Base-by-base conservation (phyloP, 2,797 vertebrate genomes). In the Hydrolagus colliei region DNA sequence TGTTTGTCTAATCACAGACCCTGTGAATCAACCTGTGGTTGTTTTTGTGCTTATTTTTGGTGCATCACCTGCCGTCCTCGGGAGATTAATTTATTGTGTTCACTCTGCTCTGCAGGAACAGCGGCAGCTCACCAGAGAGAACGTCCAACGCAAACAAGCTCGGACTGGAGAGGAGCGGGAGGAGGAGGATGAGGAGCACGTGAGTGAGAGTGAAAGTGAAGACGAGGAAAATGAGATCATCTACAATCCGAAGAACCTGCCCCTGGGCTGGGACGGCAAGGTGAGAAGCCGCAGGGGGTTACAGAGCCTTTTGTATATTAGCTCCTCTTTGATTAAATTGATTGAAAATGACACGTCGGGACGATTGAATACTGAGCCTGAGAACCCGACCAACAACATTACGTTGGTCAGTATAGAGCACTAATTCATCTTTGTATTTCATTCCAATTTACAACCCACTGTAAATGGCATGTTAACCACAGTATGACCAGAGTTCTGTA, bases 171-270 rank as follows among this genome's bases (percentile, higher is more conserved):
- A 99, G 87, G 98, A 99, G 90, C 94, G 98, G 0, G 98, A 99
- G 73, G 97, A 99, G 52, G 98, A 99, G 86, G 98, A 99, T 71
- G 98, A 99, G 22, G 98, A 99, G 90, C 97, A 99, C 92, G 94
- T 98, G 86, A 98, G 97, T 0, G 98, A 99, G 90, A 98, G 97
- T 0, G 98, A 99, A 89, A 99, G 97, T 0, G 97, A 99, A 88
- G 97, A 99, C 6, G 98, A 99, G 86, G 97, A 99, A 89, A 99
- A 99, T 0, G 98, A 99, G 90, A 99, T 99, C 1, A 99, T 99
- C 90, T 99, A 99, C 91, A 99, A 99, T 89, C 98, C 98, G 89
- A 98, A 99, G 91, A 99, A 99, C 89, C 91, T 99, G 91, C 98
- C 98, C 0, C 94, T 99, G 76, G 97, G 97, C 85, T 99, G 97